Conservation (phyloP, 2,888 invertebrate species). For the Onchidella celtica region DNA sequence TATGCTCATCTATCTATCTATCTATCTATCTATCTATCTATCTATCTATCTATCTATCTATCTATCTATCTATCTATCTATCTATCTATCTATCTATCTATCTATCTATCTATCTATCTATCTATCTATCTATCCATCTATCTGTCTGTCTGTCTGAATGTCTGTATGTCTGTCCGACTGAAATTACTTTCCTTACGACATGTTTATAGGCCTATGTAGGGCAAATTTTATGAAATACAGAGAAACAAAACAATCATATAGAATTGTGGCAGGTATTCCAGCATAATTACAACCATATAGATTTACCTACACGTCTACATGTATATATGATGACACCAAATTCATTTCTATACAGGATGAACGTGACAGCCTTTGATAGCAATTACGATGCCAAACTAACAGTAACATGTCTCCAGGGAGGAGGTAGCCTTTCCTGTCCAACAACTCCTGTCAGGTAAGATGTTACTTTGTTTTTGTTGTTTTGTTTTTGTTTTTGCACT, state of each 20-base stretch:
- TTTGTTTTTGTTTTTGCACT: not conserved
- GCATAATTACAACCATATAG: too few species aligned
- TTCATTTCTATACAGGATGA: slow-evolving; percentile 37
- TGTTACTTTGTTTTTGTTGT: not conserved
- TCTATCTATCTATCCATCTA: not conserved
- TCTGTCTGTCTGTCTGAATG: too few species aligned
- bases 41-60: not conserved
- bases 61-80: not conserved
- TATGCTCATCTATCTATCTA: not conserved
- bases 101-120: not conserved
- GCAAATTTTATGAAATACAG: too few species aligned
- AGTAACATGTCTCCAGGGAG: slow-evolving; percentile 23
- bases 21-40: not conserved
- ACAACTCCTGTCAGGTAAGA: slow-evolving; percentile 14
- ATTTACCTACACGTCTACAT: too few species aligned
- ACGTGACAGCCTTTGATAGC: slow-evolving; percentile 50
- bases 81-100: not conserved
- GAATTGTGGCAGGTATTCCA: too few species aligned
- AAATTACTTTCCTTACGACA: too few species aligned
- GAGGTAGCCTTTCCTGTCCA: slow-evolving; percentile 8
- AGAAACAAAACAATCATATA: too few species aligned
- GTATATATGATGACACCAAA: too few species aligned
- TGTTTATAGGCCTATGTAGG: too few species aligned
- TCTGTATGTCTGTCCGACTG: too few species aligned
- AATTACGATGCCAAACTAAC: slow-evolving; percentile 51